phyloP scores from a whole-genome alignment of 2,113 vertebrate species.

The Ciconia stormi region DNA sequence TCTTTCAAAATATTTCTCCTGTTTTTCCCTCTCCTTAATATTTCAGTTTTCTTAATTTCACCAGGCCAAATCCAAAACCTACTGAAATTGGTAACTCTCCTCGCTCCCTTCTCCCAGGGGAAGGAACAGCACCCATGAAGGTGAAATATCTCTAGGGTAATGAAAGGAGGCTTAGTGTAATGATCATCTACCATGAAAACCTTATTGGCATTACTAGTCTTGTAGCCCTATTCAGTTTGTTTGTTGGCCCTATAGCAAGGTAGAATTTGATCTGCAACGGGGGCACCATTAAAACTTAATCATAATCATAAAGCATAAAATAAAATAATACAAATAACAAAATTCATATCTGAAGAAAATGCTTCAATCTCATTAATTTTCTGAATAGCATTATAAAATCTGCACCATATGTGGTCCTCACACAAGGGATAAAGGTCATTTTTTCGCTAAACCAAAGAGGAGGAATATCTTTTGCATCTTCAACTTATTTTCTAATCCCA shows the following conservation, averaged over 20 bases:
- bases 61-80: neutral
- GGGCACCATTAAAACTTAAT: neutral
- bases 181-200: neutral
- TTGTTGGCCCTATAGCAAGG: neutral
- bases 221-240: too few species aligned
- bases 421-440: neutral
- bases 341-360: neutral
- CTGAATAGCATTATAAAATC: neutral
- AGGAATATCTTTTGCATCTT: neutral
- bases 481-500: neutral
- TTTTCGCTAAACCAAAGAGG: neutral
- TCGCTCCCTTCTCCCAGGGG: neutral
- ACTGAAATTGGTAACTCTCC: neutral
- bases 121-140: neutral
- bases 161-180: neutral
- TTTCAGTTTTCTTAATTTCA: neutral
- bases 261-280: neutral
- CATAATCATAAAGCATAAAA: neutral
- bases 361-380: neutral
- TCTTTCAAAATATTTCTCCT: neutral
- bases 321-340: neutral
- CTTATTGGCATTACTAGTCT: neutral
- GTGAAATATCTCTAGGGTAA: neutral
- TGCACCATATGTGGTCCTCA: neutral
- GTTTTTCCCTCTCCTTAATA: neutral